Conservation (phyloP, 2,888 invertebrate species). For the Isotomurus palustris region DNA sequence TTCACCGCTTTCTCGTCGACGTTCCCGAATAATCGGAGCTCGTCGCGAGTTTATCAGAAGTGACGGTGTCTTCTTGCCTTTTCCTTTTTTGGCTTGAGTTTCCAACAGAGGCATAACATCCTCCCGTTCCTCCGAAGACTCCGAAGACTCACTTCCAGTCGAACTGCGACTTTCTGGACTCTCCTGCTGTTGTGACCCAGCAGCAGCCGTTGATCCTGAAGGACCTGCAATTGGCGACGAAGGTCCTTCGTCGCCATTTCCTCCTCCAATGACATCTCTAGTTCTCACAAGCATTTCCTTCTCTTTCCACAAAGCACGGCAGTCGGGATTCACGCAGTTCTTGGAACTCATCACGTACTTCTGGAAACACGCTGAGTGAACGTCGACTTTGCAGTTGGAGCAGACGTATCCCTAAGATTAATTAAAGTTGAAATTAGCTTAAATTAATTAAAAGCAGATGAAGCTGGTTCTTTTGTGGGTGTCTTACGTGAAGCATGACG, state of each 20-base stretch:
- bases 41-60: no score
- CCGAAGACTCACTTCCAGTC: no score
- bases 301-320: slow-evolving; percentile 19
- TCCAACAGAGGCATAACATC: no score
- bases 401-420: slow-evolving; percentile 24
- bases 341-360: slow-evolving; percentile 20
- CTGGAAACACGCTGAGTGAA: slow-evolving; percentile 23
- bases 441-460: neutral
- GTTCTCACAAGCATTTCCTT: slow-evolving; percentile 17
- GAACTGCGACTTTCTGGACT: no score
- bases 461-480: no score
- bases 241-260: neutral
- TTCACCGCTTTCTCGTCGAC: no score
- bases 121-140: no score
- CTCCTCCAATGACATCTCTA: neutral
- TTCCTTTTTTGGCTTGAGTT: no score
- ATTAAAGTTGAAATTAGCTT: neutral
- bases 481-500: slow-evolving; percentile 27
- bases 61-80: no score
- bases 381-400: slow-evolving; percentile 17
- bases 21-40: no score
- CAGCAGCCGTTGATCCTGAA: no score
- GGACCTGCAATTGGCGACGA: neutral
- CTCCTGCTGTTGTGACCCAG: no score
- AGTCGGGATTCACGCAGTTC: slow-evolving; percentile 6